Percentiles rank a stretch among this genome's conserved stretches.
These are phyloP conservation scores for Oreortyx pictus DNA, from an alignment of 2,797 vertebrate genomes.

Conservation along the genomic window DNA sequence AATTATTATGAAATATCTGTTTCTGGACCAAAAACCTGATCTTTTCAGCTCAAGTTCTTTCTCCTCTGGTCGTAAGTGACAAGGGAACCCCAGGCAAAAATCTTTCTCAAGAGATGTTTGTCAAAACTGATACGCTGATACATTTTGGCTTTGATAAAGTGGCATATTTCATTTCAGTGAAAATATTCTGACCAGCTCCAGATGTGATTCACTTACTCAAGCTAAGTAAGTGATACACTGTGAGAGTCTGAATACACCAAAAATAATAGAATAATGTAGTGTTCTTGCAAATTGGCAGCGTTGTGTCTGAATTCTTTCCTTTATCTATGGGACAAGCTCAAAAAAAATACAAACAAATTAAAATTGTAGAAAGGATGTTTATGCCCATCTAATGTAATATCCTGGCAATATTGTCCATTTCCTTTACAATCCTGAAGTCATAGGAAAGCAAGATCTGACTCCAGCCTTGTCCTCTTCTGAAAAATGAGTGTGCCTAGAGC, in stretches of 20 bases:
- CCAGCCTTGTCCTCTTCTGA: not conserved
- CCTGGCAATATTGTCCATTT: not conserved
- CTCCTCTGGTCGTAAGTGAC: slow-evolving; percentile 30
- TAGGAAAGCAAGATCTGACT: not conserved
- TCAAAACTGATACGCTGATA: slow-evolving; percentile 66
- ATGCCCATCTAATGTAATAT: not conserved
- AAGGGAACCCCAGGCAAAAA: slow-evolving; percentile 55
- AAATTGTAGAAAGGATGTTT: not conserved
- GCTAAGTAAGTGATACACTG: slow-evolving; percentile 57
- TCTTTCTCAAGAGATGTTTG: slow-evolving; percentile 60
- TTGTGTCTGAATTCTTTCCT: slow-evolving; percentile 21
- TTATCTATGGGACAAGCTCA: slow-evolving; percentile 6
- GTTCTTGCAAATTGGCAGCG: slow-evolving; percentile 17
- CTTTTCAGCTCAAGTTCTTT: slow-evolving; percentile 52
- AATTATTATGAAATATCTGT: slow-evolving; percentile 56
- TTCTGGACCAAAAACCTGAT: slow-evolving; percentile 57
- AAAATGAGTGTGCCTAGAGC: not conserved
- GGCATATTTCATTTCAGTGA: slow-evolving; percentile 54
- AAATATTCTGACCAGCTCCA: slow-evolving; percentile 65
- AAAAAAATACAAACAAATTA: slow-evolving; percentile 16
- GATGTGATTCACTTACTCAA: slow-evolving; percentile 64
- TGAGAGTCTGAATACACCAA: slow-evolving; percentile 19
- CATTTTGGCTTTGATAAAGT: slow-evolving; percentile 68
- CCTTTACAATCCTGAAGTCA: not conserved
- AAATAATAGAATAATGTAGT: slow-evolving; percentile 9